These are phyloP conservation scores for Hydrotaea cyrtoneurina DNA, from an alignment of 2,888 invertebrate species.

Conservation along the genomic window DNA sequence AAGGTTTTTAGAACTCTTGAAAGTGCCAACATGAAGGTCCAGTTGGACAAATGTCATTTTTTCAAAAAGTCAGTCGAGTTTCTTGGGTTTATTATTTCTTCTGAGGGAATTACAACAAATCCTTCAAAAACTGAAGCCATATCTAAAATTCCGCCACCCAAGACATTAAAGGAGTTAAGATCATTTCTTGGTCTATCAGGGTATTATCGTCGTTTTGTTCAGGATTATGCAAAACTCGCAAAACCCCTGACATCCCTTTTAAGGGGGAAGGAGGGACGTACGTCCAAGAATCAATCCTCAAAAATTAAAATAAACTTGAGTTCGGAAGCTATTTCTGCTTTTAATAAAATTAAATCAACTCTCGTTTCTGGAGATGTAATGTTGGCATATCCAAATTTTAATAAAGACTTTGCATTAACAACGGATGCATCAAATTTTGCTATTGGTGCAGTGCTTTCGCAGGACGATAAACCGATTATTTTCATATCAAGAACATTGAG, in stretches of 20 bases:
- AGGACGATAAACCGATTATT: conserved; percentile 28
- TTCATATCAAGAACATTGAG: conserved; percentile 49
- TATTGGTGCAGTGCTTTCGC: conserved; percentile 8
- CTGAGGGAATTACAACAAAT: background rate
- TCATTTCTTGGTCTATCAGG: background rate
- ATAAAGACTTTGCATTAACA: conserved; percentile 10
- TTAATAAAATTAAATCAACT: too few relatives aligned
- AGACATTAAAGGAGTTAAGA: background rate
- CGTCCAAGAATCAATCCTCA: too few relatives aligned
- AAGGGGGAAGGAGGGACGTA: background rate
- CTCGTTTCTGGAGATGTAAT: too few relatives aligned
- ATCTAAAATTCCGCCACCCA: background rate
- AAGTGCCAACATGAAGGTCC: conserved; percentile 6
- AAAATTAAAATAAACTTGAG: too few relatives aligned
- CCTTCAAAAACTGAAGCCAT: background rate
- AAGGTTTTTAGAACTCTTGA: conserved; percentile 11
- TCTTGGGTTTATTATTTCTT: background rate
- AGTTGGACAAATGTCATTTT: background rate
- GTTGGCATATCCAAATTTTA: background rate
- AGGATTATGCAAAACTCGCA: background rate
- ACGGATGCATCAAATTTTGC: conserved; percentile 15
- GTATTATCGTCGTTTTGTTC: background rate
- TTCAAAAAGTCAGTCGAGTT: background rate
- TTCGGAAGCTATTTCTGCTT: too few relatives aligned
- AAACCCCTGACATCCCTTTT: conserved; percentile 11